Evolutionary conservation across 1,140 invertebrate genomes (phyloP), one percentile per base, ranked within the genome.

Genomic region (Hesperophylax magnus): DNA sequence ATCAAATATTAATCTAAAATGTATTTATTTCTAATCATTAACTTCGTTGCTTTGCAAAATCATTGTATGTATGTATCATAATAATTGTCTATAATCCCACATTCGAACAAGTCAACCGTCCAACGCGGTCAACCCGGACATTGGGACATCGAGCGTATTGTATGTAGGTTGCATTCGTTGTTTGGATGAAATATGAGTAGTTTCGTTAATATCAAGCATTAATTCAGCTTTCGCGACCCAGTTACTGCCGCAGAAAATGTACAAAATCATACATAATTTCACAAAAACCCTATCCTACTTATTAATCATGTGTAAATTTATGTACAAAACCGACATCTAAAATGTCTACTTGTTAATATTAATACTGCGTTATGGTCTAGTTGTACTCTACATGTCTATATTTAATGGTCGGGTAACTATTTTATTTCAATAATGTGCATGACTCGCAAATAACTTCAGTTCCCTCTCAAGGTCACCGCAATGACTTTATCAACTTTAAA

Each of bases 151-250:
- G 34, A 7, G 34, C 8, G 34, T 34, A 34, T 6, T 34, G 34
- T 34, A 5, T 27, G 34, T 34, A 34, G 34, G 34, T 34, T 34
- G 34, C 34, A 34, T 34, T 34, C 34, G 34, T 34, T 34, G 34
- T 34, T 34, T 24, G 61, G 18, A 5, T 15, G n/a, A n/a, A n/a
- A n/a, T n/a, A 1, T 6, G 31, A 22, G 20, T 60, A 18, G 17
- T 20, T 72, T 72, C 69, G 52, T 72, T 72, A 75, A 54, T 17
- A 58, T 75, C 18, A 14, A 58, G 72, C 75, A 77, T 47, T 31
- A 24, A 72, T 65, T 80, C 63, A 69, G 78, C 65, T 80, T 83
- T 83, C 82, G 69, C 82, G 82, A 83, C 82, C 22, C 76, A 81
- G 79, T 83, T 83, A 76, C 76, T 79, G 82, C 82, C 76, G 31